Percentiles rank a stretch among this genome's conserved stretches.
phyloP scores from a whole-genome alignment of 2,113 vertebrate species.

The Xiphophorus hellerii region DNA sequence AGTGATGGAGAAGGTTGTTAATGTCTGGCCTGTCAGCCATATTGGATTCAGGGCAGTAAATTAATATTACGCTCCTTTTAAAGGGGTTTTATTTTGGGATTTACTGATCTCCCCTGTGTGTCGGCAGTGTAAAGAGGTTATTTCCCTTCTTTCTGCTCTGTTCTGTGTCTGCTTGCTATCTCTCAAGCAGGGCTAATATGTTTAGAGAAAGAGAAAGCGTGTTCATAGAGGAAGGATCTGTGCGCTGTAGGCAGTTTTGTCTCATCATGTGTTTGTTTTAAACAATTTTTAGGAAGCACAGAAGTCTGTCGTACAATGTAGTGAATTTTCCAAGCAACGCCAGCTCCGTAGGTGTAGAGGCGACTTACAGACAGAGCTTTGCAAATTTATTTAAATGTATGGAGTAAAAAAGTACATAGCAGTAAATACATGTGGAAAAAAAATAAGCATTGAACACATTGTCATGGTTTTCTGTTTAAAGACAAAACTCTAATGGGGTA shows the following conservation, averaged over 20 bases:
- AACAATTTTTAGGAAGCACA: conserved; percentile 39
- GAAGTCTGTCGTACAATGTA: conserved; percentile 37
- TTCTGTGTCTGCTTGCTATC: conserved; percentile 39
- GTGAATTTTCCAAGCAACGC: conserved; percentile 39
- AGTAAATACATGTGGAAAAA: not conserved
- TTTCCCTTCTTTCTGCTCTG: conserved; percentile 58
- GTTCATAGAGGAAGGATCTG: conserved; percentile 33
- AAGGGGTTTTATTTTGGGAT: conserved; percentile 74
- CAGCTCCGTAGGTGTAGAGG: conserved; percentile 11
- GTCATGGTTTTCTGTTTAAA: not conserved
- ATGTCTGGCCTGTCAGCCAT: conserved; percentile 70
- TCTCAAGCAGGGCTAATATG: conserved; percentile 56
- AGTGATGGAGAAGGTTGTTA: conserved; percentile 71
- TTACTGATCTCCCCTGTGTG: conserved; percentile 71
- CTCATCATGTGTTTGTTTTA: conserved; percentile 53
- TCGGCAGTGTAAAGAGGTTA: conserved; percentile 68
- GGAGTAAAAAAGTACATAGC: not conserved
- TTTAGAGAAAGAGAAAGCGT: conserved; percentile 56
- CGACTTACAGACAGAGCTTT: not conserved
- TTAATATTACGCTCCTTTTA: conserved; percentile 75
- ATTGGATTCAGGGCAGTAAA: conserved; percentile 76
- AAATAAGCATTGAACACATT: not conserved
- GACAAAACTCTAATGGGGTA: not conserved
- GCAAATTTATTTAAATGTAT: not conserved
- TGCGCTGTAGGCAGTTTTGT: conserved; percentile 49